Evolutionary conservation across 1,140 invertebrate genomes (phyloP), one percentile per base, ranked within the genome.

Genomic region (Chironomus tepperi): DNA sequence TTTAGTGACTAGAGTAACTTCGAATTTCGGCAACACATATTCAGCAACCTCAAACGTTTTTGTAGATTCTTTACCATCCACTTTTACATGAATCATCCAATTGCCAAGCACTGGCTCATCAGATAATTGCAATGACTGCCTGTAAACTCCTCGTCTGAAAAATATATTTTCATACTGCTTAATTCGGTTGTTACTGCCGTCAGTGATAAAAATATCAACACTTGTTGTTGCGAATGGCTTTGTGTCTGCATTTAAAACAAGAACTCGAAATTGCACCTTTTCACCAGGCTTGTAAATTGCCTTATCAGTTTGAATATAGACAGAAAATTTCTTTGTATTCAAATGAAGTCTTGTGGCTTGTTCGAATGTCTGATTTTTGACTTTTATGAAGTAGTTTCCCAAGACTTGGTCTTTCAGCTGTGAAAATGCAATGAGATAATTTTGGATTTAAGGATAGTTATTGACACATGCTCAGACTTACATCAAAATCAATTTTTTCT

Each of bases 281-380:
- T 93, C 89, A 9, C 91, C 90, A 0, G 95, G 95, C 80, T 96
- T 94, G 80, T 98, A 98, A 76, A 98, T 91, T 1, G 92, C 89
- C 81, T 96, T 94, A 83, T 98, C 96, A 0, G 95, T 97, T 81
- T 98, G 96, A 76, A 98, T 89, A 77, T 98, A 93, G 5, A 97
- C 89, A 6, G 95, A 95, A 77, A 93, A 93, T 79, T 92, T 94
- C 80, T 97, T 96, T 73, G 89, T 57, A n/a, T 57, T 57, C 3
- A 57, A 5, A 57, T 57, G 12, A n/a, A 57, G n/a, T n/a, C 12
- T 5, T 5, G 5, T n/a, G 0, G 47, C n/a, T 15, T 57, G 47
- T 57, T 12, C 12, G n/a, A 57, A 57, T 57, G 47, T n/a, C 5
- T 8, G 5, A 57, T 57, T 57, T 57, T 12, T n/a, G n/a, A 57